Evolutionary conservation across 2,797 vertebrate genomes (phyloP).

Genomic region (Helicolenus hilgendorfi): DNA sequence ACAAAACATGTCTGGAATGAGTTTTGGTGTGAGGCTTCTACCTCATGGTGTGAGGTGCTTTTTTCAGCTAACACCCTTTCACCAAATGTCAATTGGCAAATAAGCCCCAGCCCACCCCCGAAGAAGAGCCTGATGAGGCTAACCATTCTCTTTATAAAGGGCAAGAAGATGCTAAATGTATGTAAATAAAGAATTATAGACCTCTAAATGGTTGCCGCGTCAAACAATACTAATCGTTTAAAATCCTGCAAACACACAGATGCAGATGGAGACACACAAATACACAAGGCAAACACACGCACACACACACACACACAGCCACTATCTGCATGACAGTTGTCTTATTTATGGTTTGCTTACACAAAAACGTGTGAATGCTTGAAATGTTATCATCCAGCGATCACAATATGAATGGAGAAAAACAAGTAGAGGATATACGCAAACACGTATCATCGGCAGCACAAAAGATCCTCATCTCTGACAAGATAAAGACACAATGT

Average conservation of each 20-base stretch:
- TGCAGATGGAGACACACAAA: slow-evolving; percentile 19
- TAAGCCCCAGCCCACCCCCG: slow-evolving; percentile 59
- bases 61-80: slow-evolving; percentile 79
- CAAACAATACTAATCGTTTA: slow-evolving; percentile 41
- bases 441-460: slow-evolving; percentile 52
- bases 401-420: slow-evolving; percentile 64
- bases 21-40: slow-evolving; percentile 69
- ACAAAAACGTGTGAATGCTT: slow-evolving; percentile 39
- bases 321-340: slow-evolving; percentile 41
- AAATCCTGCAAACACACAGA: slow-evolving; percentile 49
- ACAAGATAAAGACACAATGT: slow-evolving; percentile 70
- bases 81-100: slow-evolving; percentile 85
- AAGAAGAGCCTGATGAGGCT: slow-evolving; percentile 66
- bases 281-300: background rate
- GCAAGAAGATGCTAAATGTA: slow-evolving; percentile 79
- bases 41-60: slow-evolving; percentile 82
- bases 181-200: slow-evolving; percentile 80
- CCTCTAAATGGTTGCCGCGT: slow-evolving; percentile 51
- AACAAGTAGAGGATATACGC: slow-evolving; percentile 57
- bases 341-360: slow-evolving; percentile 54
- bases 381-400: slow-evolving; percentile 53
- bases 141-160: slow-evolving; percentile 56
- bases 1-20: slow-evolving; percentile 78
- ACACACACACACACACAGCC: background rate
- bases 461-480: slow-evolving; percentile 67